Conservation (phyloP, 2,113 vertebrate species). For the Asarcornis scutulata region DNA sequence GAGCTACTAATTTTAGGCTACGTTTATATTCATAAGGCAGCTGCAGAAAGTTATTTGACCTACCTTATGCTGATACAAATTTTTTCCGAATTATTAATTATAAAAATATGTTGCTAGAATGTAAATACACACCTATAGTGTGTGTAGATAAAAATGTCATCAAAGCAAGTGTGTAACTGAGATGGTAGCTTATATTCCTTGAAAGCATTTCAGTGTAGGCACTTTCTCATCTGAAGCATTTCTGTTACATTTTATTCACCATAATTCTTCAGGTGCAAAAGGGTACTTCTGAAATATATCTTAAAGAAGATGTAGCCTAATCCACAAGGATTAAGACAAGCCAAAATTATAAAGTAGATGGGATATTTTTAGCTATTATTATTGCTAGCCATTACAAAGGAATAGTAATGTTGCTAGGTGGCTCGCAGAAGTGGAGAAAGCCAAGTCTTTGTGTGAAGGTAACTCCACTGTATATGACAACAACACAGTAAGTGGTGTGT, state of each 20-base stretch:
- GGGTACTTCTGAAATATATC: not conserved
- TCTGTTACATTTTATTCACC: not conserved
- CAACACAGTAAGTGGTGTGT: not conserved
- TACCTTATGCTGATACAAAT: not conserved
- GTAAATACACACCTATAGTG: not conserved
- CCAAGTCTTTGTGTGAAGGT: not conserved
- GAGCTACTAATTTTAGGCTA: not conserved
- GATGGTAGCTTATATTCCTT: not conserved
- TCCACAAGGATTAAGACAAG: not conserved
- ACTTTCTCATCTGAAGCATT: not conserved
- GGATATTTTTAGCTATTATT: not conserved
- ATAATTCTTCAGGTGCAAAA: accelerated
- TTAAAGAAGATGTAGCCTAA: not conserved
- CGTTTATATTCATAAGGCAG: not conserved
- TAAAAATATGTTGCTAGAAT: not conserved
- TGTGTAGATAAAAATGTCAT: not conserved
- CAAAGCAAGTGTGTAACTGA: not conserved
- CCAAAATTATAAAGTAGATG: accelerated
- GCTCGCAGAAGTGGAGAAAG: accelerated
- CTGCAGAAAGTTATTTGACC: not conserved
- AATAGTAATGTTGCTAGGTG: not conserved
- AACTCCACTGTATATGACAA: not conserved
- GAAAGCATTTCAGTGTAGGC: not conserved
- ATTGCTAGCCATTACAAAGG: not conserved
- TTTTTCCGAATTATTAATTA: not conserved